Base-by-base conservation (phyloP, 2,888 invertebrate genomes). In the Incurvaria masculella region DNA sequence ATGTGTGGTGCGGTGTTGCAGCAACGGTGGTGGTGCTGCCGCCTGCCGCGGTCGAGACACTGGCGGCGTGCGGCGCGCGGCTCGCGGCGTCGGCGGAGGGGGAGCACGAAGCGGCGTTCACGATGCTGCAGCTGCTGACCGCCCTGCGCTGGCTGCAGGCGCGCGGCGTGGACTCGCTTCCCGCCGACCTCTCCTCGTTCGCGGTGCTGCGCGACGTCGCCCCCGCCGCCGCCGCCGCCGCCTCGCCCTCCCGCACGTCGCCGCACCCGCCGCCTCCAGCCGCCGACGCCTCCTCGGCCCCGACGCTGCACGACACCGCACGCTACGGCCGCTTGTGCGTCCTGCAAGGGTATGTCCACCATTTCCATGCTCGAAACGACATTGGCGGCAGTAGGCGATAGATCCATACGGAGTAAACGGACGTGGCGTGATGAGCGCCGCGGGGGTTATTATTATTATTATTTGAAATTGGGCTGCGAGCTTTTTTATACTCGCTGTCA, bases 101-200 rank as follows among this genome's bases (percentile, higher is more conserved):
- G 66, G 79, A 58, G 58, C 84, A 68, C 68, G 91, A 91, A 56
- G 85, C 88, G 40, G 86, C 86, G 52, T 89, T 93, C 63, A 82
- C 91, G 54, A 81, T 91, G 73, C 75, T 92, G 47, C 93, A 93
- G 60, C 72, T 92, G 51, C 87, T 92, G 21, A 91, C 89, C 56
- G 90, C 89, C 0, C 70, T 93, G 55, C 92, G 92, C 64, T 87
- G 86, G 60, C 74, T 93, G 20, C 92, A 93, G 66, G 88, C 90
- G 1, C 84, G 90, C 55, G 92, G 91, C 2, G 86, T 90, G 20
- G 92, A 93, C 61, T 91, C 92, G 58, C 80, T 89, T 27, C 83
- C 89, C 0, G 78, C 85, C 43, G 82, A 84, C 52, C 66, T 91
- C 49, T 84, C 85, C 26, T 87, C 88, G 54, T 87, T 92, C 56